Base-by-base conservation (phyloP, 2,113 vertebrate genomes). In the Alosa alosa region DNA sequence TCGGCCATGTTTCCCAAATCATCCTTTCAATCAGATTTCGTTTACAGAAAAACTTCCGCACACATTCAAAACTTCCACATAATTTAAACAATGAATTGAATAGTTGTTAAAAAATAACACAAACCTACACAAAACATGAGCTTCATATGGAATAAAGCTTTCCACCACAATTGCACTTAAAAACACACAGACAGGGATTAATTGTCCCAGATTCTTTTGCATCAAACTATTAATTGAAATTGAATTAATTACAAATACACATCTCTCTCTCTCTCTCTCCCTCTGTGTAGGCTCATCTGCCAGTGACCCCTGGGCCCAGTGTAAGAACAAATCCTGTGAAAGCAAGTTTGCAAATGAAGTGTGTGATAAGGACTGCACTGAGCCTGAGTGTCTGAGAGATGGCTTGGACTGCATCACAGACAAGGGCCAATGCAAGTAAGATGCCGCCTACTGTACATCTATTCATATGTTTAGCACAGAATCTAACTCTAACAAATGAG, bases 401-500 rank as follows among this genome's bases (percentile, higher is more conserved):
- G 97, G 97, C 31, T 96, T 96, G 0, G 97, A 97, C 94, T 97
- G 97, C 78, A 88, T 95, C 82, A 90, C 86, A 82, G 90, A 89
- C 25, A 88, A 89, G 81, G 82, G 87, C 13, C 81, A 85, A 83
- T 97, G 97, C 97, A 96, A 90, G 96, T 97, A 93, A 94, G 91
- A 82, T 39, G 7, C 22, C 39, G 7, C 60, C 10, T 13, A 31
- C 31, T 31, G 31, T 31, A 36, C 72, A 64, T 60, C 4, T 60
- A 22, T 60, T 15, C 4, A 55, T 55, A 17, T 55, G 13, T 55
- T 18, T 60, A 55, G 52, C 17, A 18, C 52, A 55, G 18, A 55
- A 22, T 60, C 20, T 1, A 57, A 20, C 31, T 31, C 31, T 31
- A 20, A 18, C 17, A 57, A 57, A 47, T 47, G 18, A 22, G 0